A percentile compares a stretch with the other conserved stretches of the same genome.
Evolutionary conservation across 2,797 vertebrate species (phyloP).

Genomic region (Siniperca undulata): DNA sequence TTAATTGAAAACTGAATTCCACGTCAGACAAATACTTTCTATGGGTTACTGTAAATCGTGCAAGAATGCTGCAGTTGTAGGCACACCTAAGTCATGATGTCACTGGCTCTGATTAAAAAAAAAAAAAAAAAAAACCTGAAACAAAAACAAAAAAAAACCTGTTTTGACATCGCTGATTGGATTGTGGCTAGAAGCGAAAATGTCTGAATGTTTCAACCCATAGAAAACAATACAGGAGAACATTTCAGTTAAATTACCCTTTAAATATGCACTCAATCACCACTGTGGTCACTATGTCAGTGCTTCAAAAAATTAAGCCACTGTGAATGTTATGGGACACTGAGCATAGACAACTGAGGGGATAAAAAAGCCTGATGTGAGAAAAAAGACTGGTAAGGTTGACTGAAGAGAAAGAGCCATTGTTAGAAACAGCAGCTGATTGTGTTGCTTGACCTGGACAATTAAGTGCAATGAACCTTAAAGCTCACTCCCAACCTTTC

Average conservation of each 20-base stretch:
- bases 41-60: neutral
- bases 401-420: conserved; percentile 51
- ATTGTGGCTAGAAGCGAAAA: neutral
- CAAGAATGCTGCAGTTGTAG: neutral
- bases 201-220: neutral
- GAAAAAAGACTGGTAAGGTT: conserved; percentile 41
- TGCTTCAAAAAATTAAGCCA: conserved; percentile 27
- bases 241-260: conserved; percentile 17
- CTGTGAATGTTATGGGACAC: conserved; percentile 45
- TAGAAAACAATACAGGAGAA: neutral
- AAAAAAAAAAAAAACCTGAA: neutral
- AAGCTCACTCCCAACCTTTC: conserved; percentile 18
- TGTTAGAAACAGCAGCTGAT: conserved; percentile 56
- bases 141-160: neutral
- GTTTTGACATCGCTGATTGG: neutral
- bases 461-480: conserved; percentile 30
- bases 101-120: neutral
- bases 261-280: neutral
- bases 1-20: neutral
- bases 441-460: conserved; percentile 45
- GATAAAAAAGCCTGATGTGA: neutral
- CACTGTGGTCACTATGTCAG: conserved; percentile 27
- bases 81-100: neutral
- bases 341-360: conserved; percentile 18
- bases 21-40: neutral